A percentile compares a stretch with the other conserved stretches of the same genome.
These are phyloP conservation scores for Sesia apiformis DNA, from an alignment of 2,888 invertebrate species.

Conservation along the genomic window DNA sequence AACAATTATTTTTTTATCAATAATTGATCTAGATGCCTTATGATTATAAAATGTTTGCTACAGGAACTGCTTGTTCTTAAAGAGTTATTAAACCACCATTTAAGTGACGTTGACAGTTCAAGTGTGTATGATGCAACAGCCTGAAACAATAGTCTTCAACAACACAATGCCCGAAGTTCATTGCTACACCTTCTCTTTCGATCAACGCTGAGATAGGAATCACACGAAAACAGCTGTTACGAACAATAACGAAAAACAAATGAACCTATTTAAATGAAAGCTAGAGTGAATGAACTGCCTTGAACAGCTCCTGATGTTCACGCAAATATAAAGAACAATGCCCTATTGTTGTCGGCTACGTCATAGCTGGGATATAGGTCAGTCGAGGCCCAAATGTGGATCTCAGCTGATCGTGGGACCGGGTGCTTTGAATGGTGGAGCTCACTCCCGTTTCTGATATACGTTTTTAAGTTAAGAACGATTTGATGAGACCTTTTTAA, in stretches of 20 bases:
- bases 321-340: slow-evolving; percentile 72
- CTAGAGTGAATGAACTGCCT: slow-evolving; percentile 70
- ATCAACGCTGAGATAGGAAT: slow-evolving; percentile 56
- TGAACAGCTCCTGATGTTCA: slow-evolving; percentile 63
- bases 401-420: slow-evolving; percentile 64
- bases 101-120: slow-evolving; percentile 25
- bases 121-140: slow-evolving; percentile 31
- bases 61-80: too few relatives aligned
- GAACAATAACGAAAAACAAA: slow-evolving; percentile 67
- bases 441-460: too few relatives aligned
- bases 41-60: too few relatives aligned
- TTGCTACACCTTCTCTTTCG: slow-evolving; percentile 50
- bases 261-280: slow-evolving; percentile 59
- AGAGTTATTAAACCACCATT: too few relatives aligned
- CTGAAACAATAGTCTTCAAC: slow-evolving; percentile 20
- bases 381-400: slow-evolving; percentile 59
- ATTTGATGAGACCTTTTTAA: too few relatives aligned
- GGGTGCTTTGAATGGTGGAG: too few relatives aligned
- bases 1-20: too few relatives aligned
- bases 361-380: slow-evolving; percentile 70
- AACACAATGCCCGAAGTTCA: slow-evolving; percentile 50
- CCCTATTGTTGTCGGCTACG: slow-evolving; percentile 68
- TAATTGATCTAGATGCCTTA: too few relatives aligned
- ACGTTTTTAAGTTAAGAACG: too few relatives aligned
- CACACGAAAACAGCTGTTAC: slow-evolving; percentile 64